phyloP scores from a whole-genome alignment of 2,113 vertebrate species.

The Madoqua kirkii region DNA sequence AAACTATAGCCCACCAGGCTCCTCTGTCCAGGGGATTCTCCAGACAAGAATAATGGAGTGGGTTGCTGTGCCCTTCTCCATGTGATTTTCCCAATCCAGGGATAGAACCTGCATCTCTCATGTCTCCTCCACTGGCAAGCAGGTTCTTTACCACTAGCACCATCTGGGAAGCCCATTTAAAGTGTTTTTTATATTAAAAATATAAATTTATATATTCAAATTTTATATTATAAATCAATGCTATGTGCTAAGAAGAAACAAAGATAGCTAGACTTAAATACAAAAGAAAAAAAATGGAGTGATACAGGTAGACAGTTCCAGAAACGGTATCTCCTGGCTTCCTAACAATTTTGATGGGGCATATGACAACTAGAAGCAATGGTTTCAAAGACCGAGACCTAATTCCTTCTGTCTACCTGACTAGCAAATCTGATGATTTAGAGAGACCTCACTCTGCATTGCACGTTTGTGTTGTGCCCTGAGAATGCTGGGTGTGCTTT shows the following conservation, averaged over 20 bases:
- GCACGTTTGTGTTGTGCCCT: background rate
- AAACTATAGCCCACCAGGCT: background rate
- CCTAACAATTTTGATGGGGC: background rate
- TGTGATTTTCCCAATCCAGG: background rate
- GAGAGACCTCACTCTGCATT: background rate
- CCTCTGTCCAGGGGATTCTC: background rate
- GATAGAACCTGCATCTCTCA: background rate
- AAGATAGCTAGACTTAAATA: background rate
- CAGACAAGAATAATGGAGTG: background rate
- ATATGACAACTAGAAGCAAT: background rate
- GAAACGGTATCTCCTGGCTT: background rate
- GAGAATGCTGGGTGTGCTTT: background rate
- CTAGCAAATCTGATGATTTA: background rate
- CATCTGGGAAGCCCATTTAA: background rate
- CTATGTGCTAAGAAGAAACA: background rate
- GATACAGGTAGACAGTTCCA: background rate
- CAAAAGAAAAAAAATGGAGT: background rate
- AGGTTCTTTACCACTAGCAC: background rate
- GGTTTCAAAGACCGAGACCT: background rate
- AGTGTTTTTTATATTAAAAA: background rate
- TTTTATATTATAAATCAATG: background rate
- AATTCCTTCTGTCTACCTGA: background rate
- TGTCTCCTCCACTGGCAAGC: background rate
- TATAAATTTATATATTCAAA: background rate
- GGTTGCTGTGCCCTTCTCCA: background rate